Evolutionary conservation across 2,888 invertebrate genomes (phyloP).

Genomic region (Augiades crinisus): DNA sequence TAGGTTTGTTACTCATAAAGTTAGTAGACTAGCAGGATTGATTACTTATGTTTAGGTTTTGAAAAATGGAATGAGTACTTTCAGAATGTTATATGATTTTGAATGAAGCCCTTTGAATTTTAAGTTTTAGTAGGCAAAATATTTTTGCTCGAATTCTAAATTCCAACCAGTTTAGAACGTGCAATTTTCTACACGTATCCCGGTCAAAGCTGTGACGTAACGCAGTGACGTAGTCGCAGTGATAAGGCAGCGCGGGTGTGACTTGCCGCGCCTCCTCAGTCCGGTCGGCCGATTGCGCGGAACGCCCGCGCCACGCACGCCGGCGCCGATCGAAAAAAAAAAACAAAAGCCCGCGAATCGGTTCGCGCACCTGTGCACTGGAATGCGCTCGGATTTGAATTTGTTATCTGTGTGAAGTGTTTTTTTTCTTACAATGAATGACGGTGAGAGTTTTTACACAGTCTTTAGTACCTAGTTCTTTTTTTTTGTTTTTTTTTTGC

Average conservation of each 20-base stretch:
- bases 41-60: no score
- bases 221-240: conserved; percentile 24
- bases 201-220: conserved; percentile 16
- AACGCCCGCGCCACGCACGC: conserved; percentile 39
- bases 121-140: no score
- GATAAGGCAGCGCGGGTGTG: conserved; percentile 52
- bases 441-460: conserved; percentile 39
- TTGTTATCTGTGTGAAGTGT: not conserved
- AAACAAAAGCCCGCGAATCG: not conserved
- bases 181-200: not conserved
- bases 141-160: not conserved
- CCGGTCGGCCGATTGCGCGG: conserved; percentile 37
- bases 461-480: no score
- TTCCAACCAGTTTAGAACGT: no score
- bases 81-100: no score
- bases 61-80: no score
- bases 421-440: conserved; percentile 37
- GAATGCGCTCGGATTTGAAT: conserved; percentile 6
- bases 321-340: conserved; percentile 28
- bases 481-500: not conserved
- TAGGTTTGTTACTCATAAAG: no score
- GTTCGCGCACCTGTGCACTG: not conserved
- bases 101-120: no score
- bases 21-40: no score
- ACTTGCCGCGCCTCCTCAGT: conserved; percentile 54